Conservation (phyloP, 2,797 vertebrate genomes). For the Fistularia commersonii region DNA sequence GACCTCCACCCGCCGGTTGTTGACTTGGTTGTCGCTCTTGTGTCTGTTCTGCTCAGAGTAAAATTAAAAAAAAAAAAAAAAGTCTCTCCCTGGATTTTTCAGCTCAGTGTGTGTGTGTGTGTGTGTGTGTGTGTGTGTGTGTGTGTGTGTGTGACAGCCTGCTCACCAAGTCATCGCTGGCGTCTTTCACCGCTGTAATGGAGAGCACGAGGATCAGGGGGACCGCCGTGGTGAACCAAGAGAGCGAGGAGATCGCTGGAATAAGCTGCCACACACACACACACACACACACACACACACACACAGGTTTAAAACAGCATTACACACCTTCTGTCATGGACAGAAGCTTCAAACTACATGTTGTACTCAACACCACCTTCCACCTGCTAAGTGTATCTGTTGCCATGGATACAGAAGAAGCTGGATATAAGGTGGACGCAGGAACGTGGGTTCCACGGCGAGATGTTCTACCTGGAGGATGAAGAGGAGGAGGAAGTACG, state of each 20-base stretch:
- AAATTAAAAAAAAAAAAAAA: constrained; percentile 3
- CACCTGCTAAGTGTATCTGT: too few relatives aligned
- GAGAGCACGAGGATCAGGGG: constrained; percentile 85
- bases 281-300: constrained; percentile 1
- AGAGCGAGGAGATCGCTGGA: constrained; percentile 87
- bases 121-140: too few relatives aligned
- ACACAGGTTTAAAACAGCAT: neutral
- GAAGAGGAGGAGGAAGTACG: constrained; percentile 88
- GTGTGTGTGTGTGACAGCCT: neutral
- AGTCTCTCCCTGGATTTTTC: neutral
- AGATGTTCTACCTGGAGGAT: constrained; percentile 80
- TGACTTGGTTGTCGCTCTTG: constrained; percentile 87
- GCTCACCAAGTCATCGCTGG: constrained; percentile 86
- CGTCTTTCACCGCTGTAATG: constrained; percentile 88
- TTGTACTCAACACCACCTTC: neutral
- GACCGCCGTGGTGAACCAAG: constrained; percentile 90
- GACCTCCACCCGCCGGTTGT: constrained; percentile 84
- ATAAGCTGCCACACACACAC: constrained; percentile 75
- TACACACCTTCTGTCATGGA: neutral
- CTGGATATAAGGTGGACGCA: too few relatives aligned
- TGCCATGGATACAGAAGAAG: too few relatives aligned
- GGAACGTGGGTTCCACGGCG: too few relatives aligned
- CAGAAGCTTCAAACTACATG: too few relatives aligned
- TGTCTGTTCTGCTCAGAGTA: constrained; percentile 81
- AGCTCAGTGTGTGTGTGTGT: too few relatives aligned